Evolutionary conservation across 2,113 vertebrate species (phyloP), one percentile per base, ranked within the genome.

Genomic region (Arenaria interpres): DNA sequence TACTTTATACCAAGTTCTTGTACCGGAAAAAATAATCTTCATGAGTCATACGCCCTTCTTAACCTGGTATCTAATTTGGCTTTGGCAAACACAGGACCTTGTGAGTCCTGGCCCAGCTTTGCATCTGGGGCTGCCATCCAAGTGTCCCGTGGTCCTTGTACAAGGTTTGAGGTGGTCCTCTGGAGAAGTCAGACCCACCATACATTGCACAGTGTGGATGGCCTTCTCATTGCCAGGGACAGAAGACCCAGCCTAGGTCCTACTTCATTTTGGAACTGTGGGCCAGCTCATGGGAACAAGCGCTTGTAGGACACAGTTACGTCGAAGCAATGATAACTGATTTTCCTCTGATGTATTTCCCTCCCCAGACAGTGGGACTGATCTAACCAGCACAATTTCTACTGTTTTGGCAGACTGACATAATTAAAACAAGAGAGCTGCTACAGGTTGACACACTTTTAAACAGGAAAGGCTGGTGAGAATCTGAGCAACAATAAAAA

Each of bases 231-330:
- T 64, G 48, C 13, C 54, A 69, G 59, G 10, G 22, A 33, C 4
- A 28, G 33, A 60, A 67, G n/a, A 43, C 7, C 28, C 81, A 84
- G n/a, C 28, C 27, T 17, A 17, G 50, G 35, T 43, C 21, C 59
- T 53, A 2, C 48, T 54, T 28, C 11, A 28, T 54, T 54, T 54
- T 54, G 3, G 53, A 76, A 35, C 6, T 0, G 0, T 15, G 48
- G 30, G 64, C 32, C 50, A 85, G 60, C 37, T 54, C 35, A 21
- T 32, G 73, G 87, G 60, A 7, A 7, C 54, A 21, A 28, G 12
- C 0, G 5, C 43, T 21, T n/a, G 39, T 23, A 54, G 95, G 77
- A 19, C 74, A 67, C 1, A 5, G 46, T 76, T 41, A 3, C 0
- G 0, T 30, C 78, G 76, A 39, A 88, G 16, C 48, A n/a, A 18